Evolutionary conservation across 2,113 vertebrate species (phyloP), one percentile per base, ranked within the genome.

Genomic region (Scortum barcoo): DNA sequence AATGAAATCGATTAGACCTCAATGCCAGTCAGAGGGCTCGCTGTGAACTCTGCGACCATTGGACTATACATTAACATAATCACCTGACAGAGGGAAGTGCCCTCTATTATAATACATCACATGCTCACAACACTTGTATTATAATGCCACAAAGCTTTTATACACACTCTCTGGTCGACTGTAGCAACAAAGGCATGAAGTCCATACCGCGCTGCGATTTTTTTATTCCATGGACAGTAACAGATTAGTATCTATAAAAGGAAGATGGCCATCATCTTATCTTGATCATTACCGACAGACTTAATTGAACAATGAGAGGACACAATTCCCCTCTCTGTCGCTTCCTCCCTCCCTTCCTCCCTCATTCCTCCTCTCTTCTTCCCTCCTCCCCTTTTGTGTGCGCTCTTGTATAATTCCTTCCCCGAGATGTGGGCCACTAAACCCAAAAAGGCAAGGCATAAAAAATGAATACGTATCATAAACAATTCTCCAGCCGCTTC

Each of bases 221-320:
- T 70, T 84, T 90, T 78, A 76, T 85, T 85, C 74, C 92, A 82
- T 2, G 19, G 87, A 89, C 89, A 90, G 80, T 81, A 81, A 76
- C 88, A 85, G 88, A 94, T 93, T 87, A 85, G 83, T 88, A 89
- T 93, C 93, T 92, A 90, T 89, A 89, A 93, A 94, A 93, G 89
- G 91, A 93, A 93, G 91, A 93, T 85, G 91, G 92, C 89, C 88
- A 93, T 92, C 94, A 93, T 93, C 93, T 93, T 91, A 92, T 93
- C 94, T 92, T 95, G 93, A 95, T 94, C 93, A 93, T 94, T 94
- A 92, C 92, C 83, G 93, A 93, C 90, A 94, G 92, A 91, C 93
- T 95, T 95, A 95, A 95, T 95, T 97, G 96, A 96, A 96, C 94
- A 95, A 95, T 97, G 96, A 97, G 95, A 96, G 96, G 95, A 97